These are phyloP conservation scores for Eulithis prunata DNA, from an alignment of 2,888 invertebrate species.

Conservation along the genomic window DNA sequence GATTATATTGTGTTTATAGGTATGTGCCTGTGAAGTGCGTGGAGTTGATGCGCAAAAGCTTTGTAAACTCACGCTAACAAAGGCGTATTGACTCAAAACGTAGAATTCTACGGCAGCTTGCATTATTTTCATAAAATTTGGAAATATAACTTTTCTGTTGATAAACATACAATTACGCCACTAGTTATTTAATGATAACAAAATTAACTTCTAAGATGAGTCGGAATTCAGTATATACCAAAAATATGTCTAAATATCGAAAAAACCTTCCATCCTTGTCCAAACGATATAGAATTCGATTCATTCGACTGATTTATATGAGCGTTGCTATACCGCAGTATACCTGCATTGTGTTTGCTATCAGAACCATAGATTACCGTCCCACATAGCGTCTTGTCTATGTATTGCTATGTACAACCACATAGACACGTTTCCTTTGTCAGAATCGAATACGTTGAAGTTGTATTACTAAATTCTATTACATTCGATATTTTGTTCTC, in stretches of 20 bases:
- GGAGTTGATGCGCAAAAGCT: constrained; percentile 6
- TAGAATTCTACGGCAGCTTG: not conserved
- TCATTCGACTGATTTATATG: constrained; percentile 1
- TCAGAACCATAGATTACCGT: constrained; percentile 4
- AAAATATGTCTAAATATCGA: not conserved
- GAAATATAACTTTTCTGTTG: not conserved
- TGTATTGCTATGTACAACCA: not conserved
- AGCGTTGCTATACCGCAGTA: constrained; percentile 13
- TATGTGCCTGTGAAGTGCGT: constrained; percentile 4
- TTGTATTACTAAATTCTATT: not conserved
- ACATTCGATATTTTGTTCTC: not conserved
- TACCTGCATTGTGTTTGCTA: constrained; percentile 22
- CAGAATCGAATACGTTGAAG: not conserved
- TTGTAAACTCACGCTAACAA: not conserved
- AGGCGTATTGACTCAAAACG: not conserved
- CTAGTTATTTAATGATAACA: too few relatives aligned
- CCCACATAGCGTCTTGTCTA: not conserved
- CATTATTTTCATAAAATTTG: not conserved
- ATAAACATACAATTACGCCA: not conserved
- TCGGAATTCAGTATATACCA: too few relatives aligned
- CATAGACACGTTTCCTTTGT: not conserved
- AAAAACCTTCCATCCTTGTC: not conserved
- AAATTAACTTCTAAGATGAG: too few relatives aligned
- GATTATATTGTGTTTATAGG: not conserved
- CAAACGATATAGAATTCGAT: constrained; percentile 2